Evolutionary conservation across 2,888 invertebrate species (phyloP).

Genomic region (Marronus borbonicus): DNA sequence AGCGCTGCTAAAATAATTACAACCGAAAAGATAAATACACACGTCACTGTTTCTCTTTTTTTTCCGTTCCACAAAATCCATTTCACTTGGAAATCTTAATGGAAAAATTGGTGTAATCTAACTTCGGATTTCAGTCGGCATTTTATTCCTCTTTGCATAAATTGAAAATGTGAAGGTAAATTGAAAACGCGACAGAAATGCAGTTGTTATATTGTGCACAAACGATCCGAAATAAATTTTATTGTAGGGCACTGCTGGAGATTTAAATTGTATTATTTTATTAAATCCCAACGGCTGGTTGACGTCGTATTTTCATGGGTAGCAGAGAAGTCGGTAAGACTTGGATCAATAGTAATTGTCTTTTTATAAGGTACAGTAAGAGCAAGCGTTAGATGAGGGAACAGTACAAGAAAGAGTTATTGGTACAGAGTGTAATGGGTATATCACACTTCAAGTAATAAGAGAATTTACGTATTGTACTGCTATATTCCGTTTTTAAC

Average conservation of each 20-base stretch:
- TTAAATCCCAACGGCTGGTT: constrained; percentile 18
- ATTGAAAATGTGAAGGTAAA: constrained; percentile 41
- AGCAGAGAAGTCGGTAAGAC: neutral
- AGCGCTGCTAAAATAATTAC: neutral
- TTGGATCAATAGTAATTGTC: constrained; percentile 4
- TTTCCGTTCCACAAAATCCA: neutral
- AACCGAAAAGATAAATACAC: constrained; percentile 1
- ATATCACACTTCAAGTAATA: too few species aligned
- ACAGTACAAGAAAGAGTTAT: too few species aligned
- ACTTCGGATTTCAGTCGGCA: constrained; percentile 22
- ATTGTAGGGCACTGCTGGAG: constrained; percentile 19
- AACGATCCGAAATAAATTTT: constrained; percentile 35
- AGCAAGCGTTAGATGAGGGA: too few species aligned
- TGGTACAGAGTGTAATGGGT: too few species aligned
- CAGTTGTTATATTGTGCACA: constrained; percentile 40
- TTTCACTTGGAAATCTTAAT: constrained; percentile 37
- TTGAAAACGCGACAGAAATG: constrained; percentile 38
- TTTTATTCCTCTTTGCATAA: constrained; percentile 32
- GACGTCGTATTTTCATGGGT: neutral
- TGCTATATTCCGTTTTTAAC: too few species aligned
- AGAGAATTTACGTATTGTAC: too few species aligned
- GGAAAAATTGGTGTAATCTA: constrained; percentile 38
- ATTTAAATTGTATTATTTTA: constrained; percentile 37
- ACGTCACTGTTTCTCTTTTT: neutral
- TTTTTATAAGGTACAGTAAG: neutral